These are phyloP conservation scores for Phaedon cochleariae DNA, from an alignment of 2,888 invertebrate species.

Conservation along the genomic window DNA sequence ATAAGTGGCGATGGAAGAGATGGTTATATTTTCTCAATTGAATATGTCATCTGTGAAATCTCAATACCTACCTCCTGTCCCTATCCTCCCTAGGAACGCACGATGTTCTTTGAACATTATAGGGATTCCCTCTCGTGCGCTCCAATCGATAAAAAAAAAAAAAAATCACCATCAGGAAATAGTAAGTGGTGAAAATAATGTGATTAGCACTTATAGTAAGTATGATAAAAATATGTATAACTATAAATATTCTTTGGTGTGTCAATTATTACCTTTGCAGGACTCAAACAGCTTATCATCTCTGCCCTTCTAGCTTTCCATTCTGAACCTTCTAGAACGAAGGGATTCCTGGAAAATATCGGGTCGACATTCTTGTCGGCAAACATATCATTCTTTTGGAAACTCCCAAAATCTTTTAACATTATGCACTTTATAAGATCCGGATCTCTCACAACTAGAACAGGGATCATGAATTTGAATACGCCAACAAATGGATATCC, in stretches of 20 bases:
- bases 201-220: too few relatives aligned
- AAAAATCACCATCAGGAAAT: too few relatives aligned
- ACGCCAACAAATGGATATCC: constrained; percentile 55
- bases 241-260: not conserved
- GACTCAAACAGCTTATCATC: not conserved
- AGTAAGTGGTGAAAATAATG: too few relatives aligned
- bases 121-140: too few relatives aligned
- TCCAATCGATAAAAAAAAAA: too few relatives aligned
- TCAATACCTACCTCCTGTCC: too few relatives aligned
- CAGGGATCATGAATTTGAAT: constrained; percentile 52
- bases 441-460: constrained; percentile 53
- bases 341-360: constrained; percentile 63
- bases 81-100: too few relatives aligned
- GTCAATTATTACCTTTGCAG: not conserved
- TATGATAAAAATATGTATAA: not conserved
- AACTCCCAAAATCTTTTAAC: constrained; percentile 55
- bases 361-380: constrained; percentile 61
- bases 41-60: too few relatives aligned
- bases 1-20: too few relatives aligned
- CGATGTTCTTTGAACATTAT: too few relatives aligned
- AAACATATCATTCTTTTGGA: constrained; percentile 57
- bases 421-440: constrained; percentile 56
- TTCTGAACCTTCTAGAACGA: constrained; percentile 61
- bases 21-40: too few relatives aligned
- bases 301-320: constrained; percentile 49